Evolutionary conservation across 2,888 invertebrate genomes (phyloP).

Genomic region (Sarcophaga variegata): DNA sequence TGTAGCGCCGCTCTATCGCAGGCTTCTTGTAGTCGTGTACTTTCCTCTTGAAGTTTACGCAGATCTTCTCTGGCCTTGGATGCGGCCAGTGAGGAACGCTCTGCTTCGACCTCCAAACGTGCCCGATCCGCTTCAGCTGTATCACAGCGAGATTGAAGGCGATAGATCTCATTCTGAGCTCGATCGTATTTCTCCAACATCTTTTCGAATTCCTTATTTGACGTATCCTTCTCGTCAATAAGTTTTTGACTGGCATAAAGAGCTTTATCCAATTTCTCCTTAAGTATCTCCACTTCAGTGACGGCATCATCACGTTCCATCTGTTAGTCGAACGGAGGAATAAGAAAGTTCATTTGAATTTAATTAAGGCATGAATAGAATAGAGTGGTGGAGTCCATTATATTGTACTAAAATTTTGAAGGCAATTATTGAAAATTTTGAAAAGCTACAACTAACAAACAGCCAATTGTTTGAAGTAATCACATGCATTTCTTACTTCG

Average conservation of each 20-base stretch:
- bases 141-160: conserved; percentile 94
- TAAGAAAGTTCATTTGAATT: neutral
- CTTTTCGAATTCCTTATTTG: conserved; percentile 95
- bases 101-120: conserved; percentile 91
- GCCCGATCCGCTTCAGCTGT: conserved; percentile 94
- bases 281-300: conserved; percentile 92
- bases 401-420: neutral
- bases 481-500: conserved; percentile 60
- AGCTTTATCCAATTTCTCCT: conserved; percentile 95
- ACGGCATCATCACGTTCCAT: conserved; percentile 93
- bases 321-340: conserved; percentile 80
- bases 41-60: conserved; percentile 93
- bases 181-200: conserved; percentile 96
- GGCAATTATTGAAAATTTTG: conserved; percentile 34
- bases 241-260: conserved; percentile 91
- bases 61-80: conserved; percentile 92
- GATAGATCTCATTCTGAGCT: conserved; percentile 93
- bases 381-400: no score
- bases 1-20: conserved; percentile 94
- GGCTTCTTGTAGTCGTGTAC: conserved; percentile 92
- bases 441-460: conserved; percentile 79
- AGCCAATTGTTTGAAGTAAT: conserved; percentile 75
- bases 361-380: no score
- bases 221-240: conserved; percentile 92
- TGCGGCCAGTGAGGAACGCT: conserved; percentile 90